phyloP scores from a whole-genome alignment of 2,113 vertebrate genomes.

The Platysternon megacephalum region DNA sequence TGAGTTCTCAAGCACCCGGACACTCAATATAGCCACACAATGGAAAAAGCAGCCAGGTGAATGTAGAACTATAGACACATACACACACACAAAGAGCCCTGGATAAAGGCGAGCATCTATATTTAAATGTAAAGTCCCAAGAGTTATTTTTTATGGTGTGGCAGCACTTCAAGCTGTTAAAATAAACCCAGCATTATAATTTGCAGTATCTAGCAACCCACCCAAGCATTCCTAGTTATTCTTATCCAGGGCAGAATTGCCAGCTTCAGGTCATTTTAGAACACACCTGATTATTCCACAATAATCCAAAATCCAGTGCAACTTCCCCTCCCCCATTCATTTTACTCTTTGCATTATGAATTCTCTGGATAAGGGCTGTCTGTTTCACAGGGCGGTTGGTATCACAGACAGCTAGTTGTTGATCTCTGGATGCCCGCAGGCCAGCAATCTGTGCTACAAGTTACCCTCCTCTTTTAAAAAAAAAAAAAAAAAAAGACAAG shows the following conservation, averaged over 20 bases:
- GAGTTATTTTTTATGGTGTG: neutral
- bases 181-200: constrained; percentile 3
- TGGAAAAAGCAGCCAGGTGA: neutral
- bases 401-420: constrained; percentile 80
- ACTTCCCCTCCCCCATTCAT: constrained; percentile 11
- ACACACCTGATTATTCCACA: neutral
- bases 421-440: constrained; percentile 81
- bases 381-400: constrained; percentile 67
- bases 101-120: neutral
- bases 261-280: constrained; percentile 40
- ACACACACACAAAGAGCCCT: neutral
- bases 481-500: constrained; percentile 36
- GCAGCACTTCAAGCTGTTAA: accelerated
- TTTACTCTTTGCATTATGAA: constrained; percentile 60
- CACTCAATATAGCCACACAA: constrained; percentile 22
- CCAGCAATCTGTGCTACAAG: constrained; percentile 82
- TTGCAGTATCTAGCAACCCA: neutral
- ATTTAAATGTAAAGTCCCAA: neutral
- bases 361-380: constrained; percentile 59
- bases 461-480: constrained; percentile 66
- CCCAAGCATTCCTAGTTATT: neutral
- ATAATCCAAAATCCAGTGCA: constrained; percentile 22
- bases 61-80: neutral
- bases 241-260: constrained; percentile 48
- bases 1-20: constrained; percentile 4